Evolutionary conservation across 2,888 invertebrate genomes (phyloP), one percentile per base, ranked within the genome.

Genomic region (Cosmia pyralina): DNA sequence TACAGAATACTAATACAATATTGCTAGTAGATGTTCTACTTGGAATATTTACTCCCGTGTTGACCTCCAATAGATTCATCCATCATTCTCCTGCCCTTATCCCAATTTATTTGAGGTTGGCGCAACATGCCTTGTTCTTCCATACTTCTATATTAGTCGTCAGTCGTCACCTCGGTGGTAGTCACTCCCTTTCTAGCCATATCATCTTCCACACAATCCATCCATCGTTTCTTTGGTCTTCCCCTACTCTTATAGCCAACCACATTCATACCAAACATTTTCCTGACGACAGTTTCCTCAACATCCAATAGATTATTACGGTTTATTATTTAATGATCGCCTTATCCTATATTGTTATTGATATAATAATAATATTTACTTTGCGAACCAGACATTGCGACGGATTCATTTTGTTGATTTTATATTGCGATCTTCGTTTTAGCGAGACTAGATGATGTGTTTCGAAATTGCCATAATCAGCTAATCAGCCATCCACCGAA

Each of bases 271-370:
- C 28, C 3, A 28, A 28, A 28, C 1, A 28, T 3, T 28, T 28
- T 28, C 3, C 28, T 28, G 28, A 28, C 28, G 28, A 28, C 28
- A 28, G 1, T 28, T 28, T 28, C 28, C 28, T 28, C 28, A 28
- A 2, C 28, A 28, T 81, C 76, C 58, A 75, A 70, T 81, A 64
- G 72, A 74, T 81, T 62, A 77, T 77, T 75, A 82, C 65, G 64
- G 55, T 75, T 77, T 81, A 84, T 84, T 76, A 72, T 82, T 77
- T 72, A 85, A 84, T 77, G 55, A 65, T 34, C 44, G 48, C 34
- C 28, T 67, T 84, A 81, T 81, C 67, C 22, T 58, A 63, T 72
- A n/a, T 66, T 69, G n/a, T 59, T 76, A 53, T 83, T 67, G 59
- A 63, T 52, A 67, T 73, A n/a, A n/a, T n/a, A n/a, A n/a, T n/a